Evolutionary conservation across 2,797 vertebrate species (phyloP), one percentile per base, ranked within the genome.

Genomic region (Nannoperca australis): DNA sequence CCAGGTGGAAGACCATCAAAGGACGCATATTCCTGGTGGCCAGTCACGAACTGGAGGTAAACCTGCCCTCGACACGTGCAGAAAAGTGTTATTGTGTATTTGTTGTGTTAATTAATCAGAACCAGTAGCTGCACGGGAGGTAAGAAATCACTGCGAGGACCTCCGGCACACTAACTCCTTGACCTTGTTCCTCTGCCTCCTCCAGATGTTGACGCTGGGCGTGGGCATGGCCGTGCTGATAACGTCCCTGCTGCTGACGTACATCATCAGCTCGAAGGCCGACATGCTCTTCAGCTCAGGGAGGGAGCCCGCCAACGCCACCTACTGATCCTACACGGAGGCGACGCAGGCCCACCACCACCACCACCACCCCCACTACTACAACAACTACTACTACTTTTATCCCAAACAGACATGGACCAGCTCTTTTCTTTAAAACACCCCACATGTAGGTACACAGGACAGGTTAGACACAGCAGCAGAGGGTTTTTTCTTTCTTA

Each of bases 21-120:
- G 98, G 96, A 2, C 95, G 98, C 5, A 96, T 99, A 70, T 99
- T 99, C 76, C 95, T 99, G 6, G 93, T 99, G 22, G 96, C 98
- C 82, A 98, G 97, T 93, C 95, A 92, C 42, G 93, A 98, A 32
- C 92, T 99, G 10, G 96, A 99, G 97, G 98, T 98, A 89, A 93
- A 89, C 5, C 0, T 20, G 10, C 1, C 13, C 5, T 8, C 9
- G 9, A 36, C 36, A 36, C 36, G 8, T 36, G 6, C 10, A 9
- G 36, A 38, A 14, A 3, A 54, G 22, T 56, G 34, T 10, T 47
- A 44, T 30, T 30, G 5, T 20, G 14, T 20, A 14, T 42, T 42
- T 42, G 4, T 4, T 13, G 3, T 13, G 14, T 6, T 14, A 44
- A 44, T 40, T 3, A 12, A 40, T 40, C 38, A 40, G 10, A 40